Percentiles rank a stretch among this genome's conserved stretches.
Conservation (phyloP, 1,140 invertebrate species). For the Bombus breviceps region DNA sequence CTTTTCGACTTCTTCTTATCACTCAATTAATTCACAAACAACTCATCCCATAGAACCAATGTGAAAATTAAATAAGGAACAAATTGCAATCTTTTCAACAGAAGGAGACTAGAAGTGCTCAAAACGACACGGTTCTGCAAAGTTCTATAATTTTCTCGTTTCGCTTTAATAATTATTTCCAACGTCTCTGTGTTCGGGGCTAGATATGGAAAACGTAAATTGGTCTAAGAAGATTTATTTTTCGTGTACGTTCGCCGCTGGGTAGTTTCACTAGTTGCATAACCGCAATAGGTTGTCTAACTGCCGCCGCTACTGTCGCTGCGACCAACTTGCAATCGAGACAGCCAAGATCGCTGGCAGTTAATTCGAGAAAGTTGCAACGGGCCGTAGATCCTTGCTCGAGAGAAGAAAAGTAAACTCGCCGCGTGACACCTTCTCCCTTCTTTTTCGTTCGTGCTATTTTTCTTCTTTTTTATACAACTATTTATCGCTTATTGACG, state of each 20-base stretch:
- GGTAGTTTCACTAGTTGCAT: conserved; percentile 76
- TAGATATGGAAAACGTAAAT: conserved; percentile 1
- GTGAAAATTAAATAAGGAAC: too few species aligned
- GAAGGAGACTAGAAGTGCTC: too few species aligned
- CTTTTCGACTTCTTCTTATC: too few species aligned
- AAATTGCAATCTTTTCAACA: too few species aligned
- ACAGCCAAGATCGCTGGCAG: conserved; percentile 39
- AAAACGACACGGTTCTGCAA: too few species aligned
- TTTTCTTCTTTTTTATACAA: conserved; percentile 5
- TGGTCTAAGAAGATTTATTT: conserved; percentile 39
- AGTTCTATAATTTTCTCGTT: too few species aligned
- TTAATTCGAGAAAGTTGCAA: conserved; percentile 51
- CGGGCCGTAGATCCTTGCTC: conserved; percentile 23
- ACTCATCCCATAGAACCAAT: too few species aligned
- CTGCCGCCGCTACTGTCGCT: conserved; percentile 45
- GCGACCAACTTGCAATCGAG: conserved; percentile 44
- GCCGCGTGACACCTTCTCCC: background rate
- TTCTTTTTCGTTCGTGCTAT: background rate
- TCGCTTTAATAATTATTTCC: too few species aligned
- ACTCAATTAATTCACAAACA: too few species aligned
- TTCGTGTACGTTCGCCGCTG: conserved; percentile 43
- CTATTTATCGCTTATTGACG: background rate
- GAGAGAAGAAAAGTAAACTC: conserved; percentile 22
- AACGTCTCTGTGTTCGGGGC: too few species aligned
- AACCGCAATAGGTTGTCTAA: conserved; percentile 56